Evolutionary conservation across 2,797 vertebrate genomes (phyloP).

Genomic region (Propithecus deckenii): DNA sequence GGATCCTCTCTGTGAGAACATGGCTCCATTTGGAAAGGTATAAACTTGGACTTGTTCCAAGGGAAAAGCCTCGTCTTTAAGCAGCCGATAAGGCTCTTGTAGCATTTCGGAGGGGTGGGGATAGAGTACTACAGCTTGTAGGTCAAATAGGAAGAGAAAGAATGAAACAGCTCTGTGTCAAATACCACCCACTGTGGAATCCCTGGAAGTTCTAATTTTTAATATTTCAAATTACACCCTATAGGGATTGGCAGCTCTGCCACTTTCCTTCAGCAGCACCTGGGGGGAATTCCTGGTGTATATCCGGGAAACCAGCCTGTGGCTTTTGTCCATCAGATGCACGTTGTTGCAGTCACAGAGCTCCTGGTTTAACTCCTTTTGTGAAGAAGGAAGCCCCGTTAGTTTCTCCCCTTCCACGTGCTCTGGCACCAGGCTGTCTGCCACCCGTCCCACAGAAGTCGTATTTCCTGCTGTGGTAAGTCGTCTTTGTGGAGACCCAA

Average conservation of each 20-base stretch:
- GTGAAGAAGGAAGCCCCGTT: neutral
- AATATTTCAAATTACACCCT: neutral
- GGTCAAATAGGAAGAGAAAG: neutral
- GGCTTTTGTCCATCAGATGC: neutral
- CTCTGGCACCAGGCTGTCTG: neutral
- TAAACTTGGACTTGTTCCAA: neutral
- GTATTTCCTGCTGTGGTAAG: neutral
- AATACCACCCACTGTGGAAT: neutral
- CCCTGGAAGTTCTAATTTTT: neutral
- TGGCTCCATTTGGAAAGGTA: neutral
- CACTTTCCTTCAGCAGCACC: neutral
- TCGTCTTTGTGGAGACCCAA: neutral
- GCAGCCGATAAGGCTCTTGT: neutral
- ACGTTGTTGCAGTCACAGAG: neutral
- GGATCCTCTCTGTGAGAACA: neutral
- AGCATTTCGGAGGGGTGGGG: accelerated
- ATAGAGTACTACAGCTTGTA: accelerated
- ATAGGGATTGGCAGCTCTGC: neutral
- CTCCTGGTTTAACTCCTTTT: neutral
- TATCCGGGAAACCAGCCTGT: neutral
- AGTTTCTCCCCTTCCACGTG: neutral
- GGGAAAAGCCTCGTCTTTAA: neutral
- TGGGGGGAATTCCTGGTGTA: neutral
- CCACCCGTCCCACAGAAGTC: accelerated
- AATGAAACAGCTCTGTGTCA: neutral